Conservation (phyloP, 2,797 vertebrate genomes). For the Myotis daubentonii region DNA sequence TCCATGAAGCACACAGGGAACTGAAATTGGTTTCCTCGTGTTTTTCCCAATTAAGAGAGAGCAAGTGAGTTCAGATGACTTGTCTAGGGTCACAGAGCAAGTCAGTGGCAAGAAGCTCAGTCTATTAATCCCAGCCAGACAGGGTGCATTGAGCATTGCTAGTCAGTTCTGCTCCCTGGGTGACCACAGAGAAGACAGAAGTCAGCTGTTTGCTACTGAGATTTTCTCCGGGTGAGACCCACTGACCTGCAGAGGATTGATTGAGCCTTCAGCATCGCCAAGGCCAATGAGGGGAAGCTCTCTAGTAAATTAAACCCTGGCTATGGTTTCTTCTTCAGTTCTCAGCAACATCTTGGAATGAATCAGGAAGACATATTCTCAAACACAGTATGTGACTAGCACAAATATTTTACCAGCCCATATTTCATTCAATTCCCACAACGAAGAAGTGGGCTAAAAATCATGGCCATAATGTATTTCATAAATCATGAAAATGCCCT, state of each 20-base stretch:
- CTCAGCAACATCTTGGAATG: not conserved
- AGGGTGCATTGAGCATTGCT: not conserved
- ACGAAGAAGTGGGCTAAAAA: not conserved
- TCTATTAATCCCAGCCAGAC: conserved; percentile 31
- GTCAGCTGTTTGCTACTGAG: conserved; percentile 40
- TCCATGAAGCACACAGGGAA: not conserved
- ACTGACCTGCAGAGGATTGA: conserved; percentile 48
- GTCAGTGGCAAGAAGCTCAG: not conserved
- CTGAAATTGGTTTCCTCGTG: not conserved
- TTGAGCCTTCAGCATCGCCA: not conserved
- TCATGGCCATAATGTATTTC: not conserved
- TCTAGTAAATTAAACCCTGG: conserved; percentile 51
- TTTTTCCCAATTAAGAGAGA: conserved; percentile 54
- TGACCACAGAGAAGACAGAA: conserved; percentile 26
- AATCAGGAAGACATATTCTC: conserved; percentile 23
- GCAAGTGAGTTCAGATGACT: conserved; percentile 43
- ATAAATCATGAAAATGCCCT: not conserved
- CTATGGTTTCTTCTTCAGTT: conserved; percentile 19
- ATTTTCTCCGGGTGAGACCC: conserved; percentile 38
- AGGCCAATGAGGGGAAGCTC: not conserved
- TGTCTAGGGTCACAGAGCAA: conserved; percentile 58
- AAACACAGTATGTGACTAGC: not conserved
- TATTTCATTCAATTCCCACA: conserved; percentile 21
- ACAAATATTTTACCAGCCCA: conserved; percentile 5
- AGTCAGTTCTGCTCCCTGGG: not conserved